phyloP scores from a whole-genome alignment of 2,113 vertebrate species.

The Lagopus leucura region DNA sequence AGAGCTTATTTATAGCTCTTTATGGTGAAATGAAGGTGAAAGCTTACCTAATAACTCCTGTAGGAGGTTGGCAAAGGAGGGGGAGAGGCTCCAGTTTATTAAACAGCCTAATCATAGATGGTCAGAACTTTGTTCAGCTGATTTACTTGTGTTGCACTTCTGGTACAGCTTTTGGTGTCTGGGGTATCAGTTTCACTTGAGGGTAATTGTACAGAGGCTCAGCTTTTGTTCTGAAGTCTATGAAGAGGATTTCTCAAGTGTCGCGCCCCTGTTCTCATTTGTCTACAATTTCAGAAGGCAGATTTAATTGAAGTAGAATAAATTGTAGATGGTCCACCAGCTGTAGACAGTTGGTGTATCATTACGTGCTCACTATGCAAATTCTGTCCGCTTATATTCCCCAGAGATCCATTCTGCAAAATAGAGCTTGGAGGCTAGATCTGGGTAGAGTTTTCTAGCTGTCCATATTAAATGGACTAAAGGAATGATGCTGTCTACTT shows the following conservation, averaged over 20 bases:
- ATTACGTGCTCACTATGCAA: neutral
- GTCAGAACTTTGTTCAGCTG: neutral
- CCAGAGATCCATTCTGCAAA: neutral
- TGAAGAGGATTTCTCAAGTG: neutral
- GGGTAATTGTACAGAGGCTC: neutral
- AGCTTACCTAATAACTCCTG: neutral
- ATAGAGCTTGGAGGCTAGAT: neutral
- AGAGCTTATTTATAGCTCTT: neutral
- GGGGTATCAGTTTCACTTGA: neutral
- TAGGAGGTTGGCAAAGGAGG: neutral
- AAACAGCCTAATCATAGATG: neutral
- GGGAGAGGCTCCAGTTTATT: neutral
- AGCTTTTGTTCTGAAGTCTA: neutral
- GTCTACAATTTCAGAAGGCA: neutral
- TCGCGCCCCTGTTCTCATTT: neutral
- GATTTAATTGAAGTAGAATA: neutral
- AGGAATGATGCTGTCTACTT: neutral
- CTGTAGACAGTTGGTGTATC: neutral
- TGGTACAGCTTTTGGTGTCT: neutral
- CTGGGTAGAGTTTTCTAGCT: neutral
- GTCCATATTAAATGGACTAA: neutral
- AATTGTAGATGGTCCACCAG: neutral
- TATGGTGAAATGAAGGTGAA: neutral
- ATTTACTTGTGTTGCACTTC: neutral
- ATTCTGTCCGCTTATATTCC: neutral